Evolutionary conservation across 2,888 invertebrate genomes (phyloP).

Genomic region (Tiphia femorata): DNA sequence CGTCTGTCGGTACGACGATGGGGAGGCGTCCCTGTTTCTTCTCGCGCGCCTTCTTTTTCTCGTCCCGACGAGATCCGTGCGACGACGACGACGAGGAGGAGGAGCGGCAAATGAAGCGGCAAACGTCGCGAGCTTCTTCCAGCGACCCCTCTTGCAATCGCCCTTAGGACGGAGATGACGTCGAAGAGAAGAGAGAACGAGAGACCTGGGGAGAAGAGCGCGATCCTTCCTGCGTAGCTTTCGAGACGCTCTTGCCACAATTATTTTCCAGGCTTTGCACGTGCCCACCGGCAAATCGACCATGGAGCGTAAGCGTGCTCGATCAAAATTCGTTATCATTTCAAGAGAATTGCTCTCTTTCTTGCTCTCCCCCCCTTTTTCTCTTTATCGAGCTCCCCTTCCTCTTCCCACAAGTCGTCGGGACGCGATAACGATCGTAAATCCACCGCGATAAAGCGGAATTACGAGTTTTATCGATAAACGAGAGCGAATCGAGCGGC

Average conservation of each 20-base stretch:
- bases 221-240: too few relatives aligned
- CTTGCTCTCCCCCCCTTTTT: too few relatives aligned
- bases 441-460: not conserved
- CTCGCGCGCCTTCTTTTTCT: too few relatives aligned
- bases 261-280: too few relatives aligned
- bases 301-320: too few relatives aligned
- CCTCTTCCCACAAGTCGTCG: not conserved
- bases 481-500: too few relatives aligned
- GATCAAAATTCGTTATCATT: too few relatives aligned
- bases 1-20: too few relatives aligned
- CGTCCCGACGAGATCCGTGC: not conserved
- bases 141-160: not conserved
- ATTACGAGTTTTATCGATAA: not conserved
- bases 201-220: not conserved
- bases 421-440: not conserved
- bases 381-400: not conserved
- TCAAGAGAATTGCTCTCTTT: too few relatives aligned
- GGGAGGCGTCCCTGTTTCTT: too few relatives aligned
- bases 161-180: not conserved
- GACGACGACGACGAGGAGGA: not conserved
- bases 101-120: slow-evolving; percentile 1
- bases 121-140: not conserved
- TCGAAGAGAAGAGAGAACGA: not conserved
- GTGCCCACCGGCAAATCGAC: too few relatives aligned
- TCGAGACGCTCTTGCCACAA: too few relatives aligned